Conservation (phyloP, 2,888 invertebrate species). For the Tridacna crocea region DNA sequence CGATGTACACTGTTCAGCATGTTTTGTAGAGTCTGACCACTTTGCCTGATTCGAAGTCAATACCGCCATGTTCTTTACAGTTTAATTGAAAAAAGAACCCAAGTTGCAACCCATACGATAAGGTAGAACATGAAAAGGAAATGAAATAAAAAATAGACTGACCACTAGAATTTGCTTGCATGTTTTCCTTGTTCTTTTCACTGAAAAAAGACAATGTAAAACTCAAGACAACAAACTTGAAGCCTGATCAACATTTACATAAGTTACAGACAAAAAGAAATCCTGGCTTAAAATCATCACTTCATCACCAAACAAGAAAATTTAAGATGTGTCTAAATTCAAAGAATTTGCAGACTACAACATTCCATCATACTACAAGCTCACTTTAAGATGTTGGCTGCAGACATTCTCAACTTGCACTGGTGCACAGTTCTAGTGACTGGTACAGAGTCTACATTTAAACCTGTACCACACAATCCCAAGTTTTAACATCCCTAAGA, state of each 20-base stretch:
- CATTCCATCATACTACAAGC: too few relatives aligned
- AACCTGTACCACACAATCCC: too few relatives aligned
- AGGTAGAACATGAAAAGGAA: background rate
- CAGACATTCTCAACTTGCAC: too few relatives aligned
- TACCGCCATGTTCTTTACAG: background rate
- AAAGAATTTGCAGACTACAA: background rate
- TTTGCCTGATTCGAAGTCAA: background rate
- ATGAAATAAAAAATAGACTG: background rate
- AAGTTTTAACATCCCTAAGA: too few relatives aligned
- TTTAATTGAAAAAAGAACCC: background rate
- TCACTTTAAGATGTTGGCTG: too few relatives aligned
- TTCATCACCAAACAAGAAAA: background rate
- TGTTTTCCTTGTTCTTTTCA: slow-evolving; percentile 36
- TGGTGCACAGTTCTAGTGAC: too few relatives aligned
- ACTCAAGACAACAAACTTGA: background rate
- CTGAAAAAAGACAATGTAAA: slow-evolving; percentile 19
- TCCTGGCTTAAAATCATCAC: background rate
- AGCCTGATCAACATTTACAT: background rate
- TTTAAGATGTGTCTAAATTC: background rate
- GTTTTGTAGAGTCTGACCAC: too few relatives aligned
- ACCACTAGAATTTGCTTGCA: background rate
- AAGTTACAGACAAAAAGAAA: background rate
- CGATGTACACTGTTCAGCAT: too few relatives aligned
- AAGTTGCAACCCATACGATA: background rate
- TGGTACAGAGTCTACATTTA: too few relatives aligned